phyloP scores from a whole-genome alignment of 2,113 vertebrate genomes.

The Edolisoma coerulescens region DNA sequence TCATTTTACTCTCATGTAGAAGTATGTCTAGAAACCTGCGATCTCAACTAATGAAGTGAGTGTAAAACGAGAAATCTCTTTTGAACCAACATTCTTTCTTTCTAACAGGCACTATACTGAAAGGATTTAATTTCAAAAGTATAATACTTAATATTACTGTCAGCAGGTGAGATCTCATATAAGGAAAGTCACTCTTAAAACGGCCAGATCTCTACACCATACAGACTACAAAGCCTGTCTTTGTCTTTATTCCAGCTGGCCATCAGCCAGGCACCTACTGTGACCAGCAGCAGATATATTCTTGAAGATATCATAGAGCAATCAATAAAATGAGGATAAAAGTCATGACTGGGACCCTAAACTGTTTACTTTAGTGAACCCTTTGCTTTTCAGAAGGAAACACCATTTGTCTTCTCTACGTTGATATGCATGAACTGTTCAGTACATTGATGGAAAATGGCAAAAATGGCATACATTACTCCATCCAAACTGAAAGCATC shows the following conservation, averaged over 20 bases:
- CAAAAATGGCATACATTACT: not conserved
- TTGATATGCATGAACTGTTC: not conserved
- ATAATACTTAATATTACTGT: not conserved
- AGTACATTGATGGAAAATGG: not conserved
- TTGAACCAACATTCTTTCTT: not conserved
- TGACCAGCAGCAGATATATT: not conserved
- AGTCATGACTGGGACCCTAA: not conserved
- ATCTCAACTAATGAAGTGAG: not conserved
- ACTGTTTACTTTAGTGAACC: not conserved
- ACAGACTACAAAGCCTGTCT: not conserved
- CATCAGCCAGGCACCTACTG: not conserved
- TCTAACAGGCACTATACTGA: not conserved
- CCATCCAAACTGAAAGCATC: not conserved
- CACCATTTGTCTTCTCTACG: not conserved
- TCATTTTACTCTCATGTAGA: not conserved
- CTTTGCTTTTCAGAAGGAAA: not conserved
- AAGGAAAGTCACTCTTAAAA: not conserved
- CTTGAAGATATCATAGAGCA: not conserved
- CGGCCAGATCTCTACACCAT: not conserved
- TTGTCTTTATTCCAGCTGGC: not conserved
- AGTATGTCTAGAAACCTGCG: not conserved
- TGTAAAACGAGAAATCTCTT: not conserved
- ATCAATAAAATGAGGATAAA: not conserved
- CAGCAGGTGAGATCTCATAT: not conserved
- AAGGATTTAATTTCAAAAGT: not conserved